These are phyloP conservation scores for Lasioglossum villosulum DNA, from an alignment of 2,888 invertebrate species.

Conservation along the genomic window DNA sequence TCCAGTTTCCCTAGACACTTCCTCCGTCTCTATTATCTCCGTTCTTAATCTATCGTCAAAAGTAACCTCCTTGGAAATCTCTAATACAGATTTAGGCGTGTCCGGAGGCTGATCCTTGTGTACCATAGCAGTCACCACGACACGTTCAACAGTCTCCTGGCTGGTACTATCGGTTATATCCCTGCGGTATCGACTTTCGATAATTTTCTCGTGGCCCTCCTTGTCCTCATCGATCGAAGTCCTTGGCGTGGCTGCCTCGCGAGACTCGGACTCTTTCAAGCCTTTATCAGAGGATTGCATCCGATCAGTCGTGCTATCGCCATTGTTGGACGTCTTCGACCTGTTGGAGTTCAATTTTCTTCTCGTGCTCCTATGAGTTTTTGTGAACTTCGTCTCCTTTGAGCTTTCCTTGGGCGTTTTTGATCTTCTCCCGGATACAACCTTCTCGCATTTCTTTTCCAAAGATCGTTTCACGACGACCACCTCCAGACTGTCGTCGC, in stretches of 20 bases:
- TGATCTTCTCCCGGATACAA: slow-evolving; percentile 76
- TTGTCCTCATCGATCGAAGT: slow-evolving; percentile 84
- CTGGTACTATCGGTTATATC: slow-evolving; percentile 81
- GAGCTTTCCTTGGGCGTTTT: slow-evolving; percentile 75
- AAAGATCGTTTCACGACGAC: slow-evolving; percentile 79
- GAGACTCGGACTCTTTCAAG: slow-evolving; percentile 72
- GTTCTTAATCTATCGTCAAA: slow-evolving; percentile 82
- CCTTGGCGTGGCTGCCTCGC: slow-evolving; percentile 71
- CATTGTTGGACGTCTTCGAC: slow-evolving; percentile 59
- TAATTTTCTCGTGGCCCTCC: slow-evolving; percentile 75
- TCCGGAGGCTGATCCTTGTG: slow-evolving; percentile 80
- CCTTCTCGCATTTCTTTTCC: slow-evolving; percentile 79
- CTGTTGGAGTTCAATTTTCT: slow-evolving; percentile 64
- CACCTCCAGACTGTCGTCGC: slow-evolving; percentile 82
- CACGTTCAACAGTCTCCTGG: slow-evolving; percentile 80
- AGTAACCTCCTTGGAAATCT: slow-evolving; percentile 73
- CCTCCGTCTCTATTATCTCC: slow-evolving; percentile 82
- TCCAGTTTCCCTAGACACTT: slow-evolving; percentile 16
- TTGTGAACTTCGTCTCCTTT: slow-evolving; percentile 69
- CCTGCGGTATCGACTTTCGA: slow-evolving; percentile 64
- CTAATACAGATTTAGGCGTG: slow-evolving; percentile 67
- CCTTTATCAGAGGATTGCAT: slow-evolving; percentile 36
- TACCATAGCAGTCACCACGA: slow-evolving; percentile 80
- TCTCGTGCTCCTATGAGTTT: slow-evolving; percentile 67
- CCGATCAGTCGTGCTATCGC: slow-evolving; percentile 28